Evolutionary conservation across 2,113 vertebrate genomes (phyloP).

Genomic region (Nannobrachium achirus): DNA sequence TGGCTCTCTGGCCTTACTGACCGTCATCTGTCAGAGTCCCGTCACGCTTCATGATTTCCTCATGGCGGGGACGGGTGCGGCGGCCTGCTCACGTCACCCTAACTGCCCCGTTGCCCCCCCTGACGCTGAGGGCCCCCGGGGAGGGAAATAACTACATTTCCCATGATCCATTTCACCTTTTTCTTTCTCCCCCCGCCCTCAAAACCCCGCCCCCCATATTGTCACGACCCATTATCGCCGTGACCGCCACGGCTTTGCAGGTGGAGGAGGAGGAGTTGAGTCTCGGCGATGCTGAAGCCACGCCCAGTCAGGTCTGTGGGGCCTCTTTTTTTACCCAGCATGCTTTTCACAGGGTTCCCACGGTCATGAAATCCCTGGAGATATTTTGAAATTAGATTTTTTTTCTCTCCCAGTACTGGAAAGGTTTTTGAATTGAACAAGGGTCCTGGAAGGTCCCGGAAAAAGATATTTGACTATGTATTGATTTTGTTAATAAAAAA

Average conservation of each 20-base stretch:
- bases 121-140: too few species aligned
- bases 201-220: slow-evolving; percentile 57
- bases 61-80: slow-evolving; percentile 14
- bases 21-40: background rate
- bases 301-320: slow-evolving; percentile 85
- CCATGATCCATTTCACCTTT: slow-evolving; percentile 85
- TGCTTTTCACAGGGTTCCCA: too few species aligned
- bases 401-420: too few species aligned
- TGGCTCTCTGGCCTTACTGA: too few species aligned
- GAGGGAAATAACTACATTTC: slow-evolving; percentile 56
- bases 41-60: slow-evolving; percentile 4
- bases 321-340: slow-evolving; percentile 51
- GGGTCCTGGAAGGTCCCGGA: too few species aligned
- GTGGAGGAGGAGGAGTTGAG: slow-evolving; percentile 79
- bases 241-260: slow-evolving; percentile 68
- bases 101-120: too few species aligned
- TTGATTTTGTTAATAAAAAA: too few species aligned
- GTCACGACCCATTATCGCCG: slow-evolving; percentile 73
- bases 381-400: too few species aligned
- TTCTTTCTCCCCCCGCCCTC: slow-evolving; percentile 45
- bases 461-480: too few species aligned
- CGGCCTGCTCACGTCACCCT: background rate
- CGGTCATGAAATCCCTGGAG: too few species aligned
- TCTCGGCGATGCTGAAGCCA: slow-evolving; percentile 62
- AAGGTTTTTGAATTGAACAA: too few species aligned